Evolutionary conservation across 2,888 invertebrate species (phyloP), one percentile per base, ranked within the genome.

Genomic region (Heliconius charithonia): DNA sequence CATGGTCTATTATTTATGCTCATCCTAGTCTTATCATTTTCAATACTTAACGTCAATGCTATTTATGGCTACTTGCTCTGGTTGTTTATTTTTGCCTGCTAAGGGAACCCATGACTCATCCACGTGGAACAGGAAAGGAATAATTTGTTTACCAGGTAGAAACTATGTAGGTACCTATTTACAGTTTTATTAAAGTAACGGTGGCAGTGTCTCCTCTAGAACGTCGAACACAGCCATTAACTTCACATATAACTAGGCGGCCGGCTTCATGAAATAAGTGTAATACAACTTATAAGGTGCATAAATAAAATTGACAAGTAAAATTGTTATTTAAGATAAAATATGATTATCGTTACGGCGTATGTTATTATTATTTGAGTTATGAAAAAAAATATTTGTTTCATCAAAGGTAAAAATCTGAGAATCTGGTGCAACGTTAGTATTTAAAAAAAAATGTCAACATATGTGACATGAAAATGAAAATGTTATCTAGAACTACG

Each of bases 171-270:
- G 19, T 51, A 51, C 19, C 51, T 51, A 56, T 32, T 9, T 59
- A 72, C 25, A 41, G 69, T n/a, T 72, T 59, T 72, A 59, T 72
- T 16, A 59, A 72, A 72, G 32, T 72, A 72, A 72, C 72, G 72
- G 72, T 32, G 13, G 29, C 56, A 22, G 56, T 29, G 56, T 7
- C 41, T 70, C 70, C 32, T 72, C 32, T n/a, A 9, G 56, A 45
- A 16, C 69, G 9, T 41, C 25, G 72, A 45, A 51, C 27, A 22
- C 6, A 32, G 56, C 72, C 59, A 16, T 59, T 59, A 59, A 32
- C 59, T 32, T 72, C 56, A 59, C 72, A 37, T 32, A n/a, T 37
- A 59, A 72, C 9, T n/a, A 72, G 32, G 32, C 56, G n/a, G 32
- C 56, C 13, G 3, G 51, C 41, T 41, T 13, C 41, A 19, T 51